Evolutionary conservation across 2,888 invertebrate species (phyloP), one percentile per base, ranked within the genome.

Genomic region (Sarcophaga caerulescens): DNA sequence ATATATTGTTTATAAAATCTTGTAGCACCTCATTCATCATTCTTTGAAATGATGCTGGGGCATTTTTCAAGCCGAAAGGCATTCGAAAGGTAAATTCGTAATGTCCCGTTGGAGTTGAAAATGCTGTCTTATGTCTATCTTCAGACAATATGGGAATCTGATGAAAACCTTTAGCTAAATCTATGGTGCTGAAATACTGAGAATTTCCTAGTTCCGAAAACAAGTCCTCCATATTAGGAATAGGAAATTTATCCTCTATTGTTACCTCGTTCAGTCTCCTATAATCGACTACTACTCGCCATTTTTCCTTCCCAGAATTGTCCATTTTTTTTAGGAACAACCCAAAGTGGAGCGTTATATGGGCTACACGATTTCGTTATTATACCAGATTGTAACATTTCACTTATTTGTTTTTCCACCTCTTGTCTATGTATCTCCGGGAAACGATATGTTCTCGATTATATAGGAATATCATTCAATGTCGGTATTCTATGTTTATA

Each of bases 201-300:
- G 75, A 85, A 25, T 74, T 71, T 12, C 87, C 87, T 25, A 87
- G 65, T 45, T 88, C 87, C n/a, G 77, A 45, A 60, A 88, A 85
- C 12, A 87, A 19, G 17, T 82, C 78, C n/a, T 85, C 85, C 66
- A 88, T 88, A 63, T 87, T 89, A 1, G 87, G 87, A 44, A 88
- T 85, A 14, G 84, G 87, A 60, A 85, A 87, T 60, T 85, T 85
- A 66, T 88, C 87, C 12, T 88, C 85, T 8, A 88, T 75, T 1
- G 89, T 88, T 11, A 87, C 63, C 5, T 83, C 83, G 62, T 87
- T 87, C 1, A 77, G 14, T 17, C 75, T 78, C n/a, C 81, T 59
- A n/a, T 87, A 87, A 21, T 84, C 85, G 5, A 87, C 76, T n/a
- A 87, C 88, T 23, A 87, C 63, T 57, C 87, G 73, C 86, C 87